A percentile compares a stretch with the other conserved stretches of the same genome.
These are phyloP conservation scores for Peromyscus eremicus DNA, from an alignment of 2,797 vertebrate genomes.

Conservation along the genomic window DNA sequence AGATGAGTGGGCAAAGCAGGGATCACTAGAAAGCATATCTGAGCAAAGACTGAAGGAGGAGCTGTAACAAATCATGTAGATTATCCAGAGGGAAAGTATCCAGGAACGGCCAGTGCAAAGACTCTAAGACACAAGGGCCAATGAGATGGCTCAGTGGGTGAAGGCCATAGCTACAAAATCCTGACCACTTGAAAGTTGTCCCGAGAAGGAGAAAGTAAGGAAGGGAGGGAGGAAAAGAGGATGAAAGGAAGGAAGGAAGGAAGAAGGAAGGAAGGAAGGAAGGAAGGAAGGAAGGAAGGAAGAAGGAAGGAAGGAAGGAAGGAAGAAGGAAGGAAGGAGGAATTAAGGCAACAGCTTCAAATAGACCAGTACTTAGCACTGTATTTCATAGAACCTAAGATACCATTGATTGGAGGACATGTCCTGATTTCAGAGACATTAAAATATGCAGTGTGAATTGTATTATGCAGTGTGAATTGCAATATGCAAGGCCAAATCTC, in stretches of 20 bases:
- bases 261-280: accelerated
- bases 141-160: neutral
- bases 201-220: neutral
- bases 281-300: neutral
- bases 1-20: neutral
- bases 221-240: accelerated
- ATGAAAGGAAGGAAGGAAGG: accelerated
- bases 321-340: accelerated
- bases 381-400: slow-evolving; percentile 39
- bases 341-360: neutral
- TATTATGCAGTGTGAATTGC: slow-evolving; percentile 64
- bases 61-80: neutral
- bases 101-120: neutral
- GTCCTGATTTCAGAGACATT: slow-evolving; percentile 41
- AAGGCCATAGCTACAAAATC: neutral
- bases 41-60: slow-evolving; percentile 7
- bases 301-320: neutral
- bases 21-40: neutral
- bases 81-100: neutral
- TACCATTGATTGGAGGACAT: neutral
- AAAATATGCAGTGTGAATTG: slow-evolving; percentile 62
- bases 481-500: slow-evolving; percentile 12
- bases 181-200: neutral
- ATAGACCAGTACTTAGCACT: neutral
- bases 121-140: neutral